phyloP scores from a whole-genome alignment of 2,113 vertebrate genomes.

The Diglossa brunneiventris region DNA sequence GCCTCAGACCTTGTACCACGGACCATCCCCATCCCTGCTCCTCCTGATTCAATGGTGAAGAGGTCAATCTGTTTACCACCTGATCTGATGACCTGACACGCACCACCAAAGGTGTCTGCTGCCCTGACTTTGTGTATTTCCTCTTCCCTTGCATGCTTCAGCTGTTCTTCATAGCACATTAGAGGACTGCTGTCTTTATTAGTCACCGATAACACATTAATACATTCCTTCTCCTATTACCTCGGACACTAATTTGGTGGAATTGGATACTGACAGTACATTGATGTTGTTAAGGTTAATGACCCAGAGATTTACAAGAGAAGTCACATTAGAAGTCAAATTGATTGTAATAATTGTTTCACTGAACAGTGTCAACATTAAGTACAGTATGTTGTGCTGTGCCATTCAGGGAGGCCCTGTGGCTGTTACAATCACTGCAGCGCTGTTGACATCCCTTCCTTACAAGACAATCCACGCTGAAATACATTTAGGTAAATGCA shows the following conservation, averaged over 20 bases:
- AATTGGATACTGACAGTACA: constrained; percentile 78
- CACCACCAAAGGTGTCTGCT: neutral
- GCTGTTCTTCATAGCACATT: constrained; percentile 64
- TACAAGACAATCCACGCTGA: neutral
- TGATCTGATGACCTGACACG: neutral
- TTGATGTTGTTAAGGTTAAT: constrained; percentile 82
- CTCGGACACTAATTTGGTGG: constrained; percentile 77
- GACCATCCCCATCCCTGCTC: neutral
- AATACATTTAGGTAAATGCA: neutral
- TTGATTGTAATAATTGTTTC: constrained; percentile 83
- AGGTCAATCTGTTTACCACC: neutral
- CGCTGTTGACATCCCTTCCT: neutral
- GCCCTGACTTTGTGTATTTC: neutral
- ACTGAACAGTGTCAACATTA: constrained; percentile 75
- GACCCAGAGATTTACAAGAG: constrained; percentile 82
- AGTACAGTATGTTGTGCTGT: constrained; percentile 67
- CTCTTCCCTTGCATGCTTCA: constrained; percentile 48
- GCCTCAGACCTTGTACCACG: neutral
- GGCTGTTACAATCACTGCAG: neutral
- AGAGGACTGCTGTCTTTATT: constrained; percentile 74
- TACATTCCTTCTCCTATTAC: constrained; percentile 77
- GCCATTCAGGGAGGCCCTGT: constrained; percentile 19
- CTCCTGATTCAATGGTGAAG: neutral
- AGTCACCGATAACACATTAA: constrained; percentile 76
- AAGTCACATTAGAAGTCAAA: constrained; percentile 82